A percentile compares a stretch with the other conserved stretches of the same genome.
These are phyloP conservation scores for Caracal caracal DNA, from an alignment of 2,113 vertebrate species.

Conservation along the genomic window DNA sequence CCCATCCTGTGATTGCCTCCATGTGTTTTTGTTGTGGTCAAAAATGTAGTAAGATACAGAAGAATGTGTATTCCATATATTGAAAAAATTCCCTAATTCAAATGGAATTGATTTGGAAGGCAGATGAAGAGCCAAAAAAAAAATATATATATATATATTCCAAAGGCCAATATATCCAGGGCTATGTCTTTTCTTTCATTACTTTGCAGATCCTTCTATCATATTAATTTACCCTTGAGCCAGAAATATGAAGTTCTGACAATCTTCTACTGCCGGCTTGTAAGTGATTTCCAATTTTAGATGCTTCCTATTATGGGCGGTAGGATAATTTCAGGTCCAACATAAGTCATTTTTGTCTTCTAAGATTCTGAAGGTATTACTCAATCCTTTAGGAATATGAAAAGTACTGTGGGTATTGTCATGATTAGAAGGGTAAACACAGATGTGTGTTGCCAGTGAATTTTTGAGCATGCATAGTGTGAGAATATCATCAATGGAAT, in stretches of 20 bases:
- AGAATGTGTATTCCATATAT: slow-evolving; percentile 66
- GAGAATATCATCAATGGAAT: slow-evolving; percentile 86
- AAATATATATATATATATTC: slow-evolving; percentile 53
- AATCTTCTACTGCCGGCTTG: background rate
- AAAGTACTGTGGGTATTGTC: slow-evolving; percentile 72
- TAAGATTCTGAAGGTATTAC: slow-evolving; percentile 73
- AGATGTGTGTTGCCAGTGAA: slow-evolving; percentile 81
- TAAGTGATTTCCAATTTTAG: slow-evolving; percentile 31
- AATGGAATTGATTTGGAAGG: slow-evolving; percentile 77
- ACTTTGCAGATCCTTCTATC: background rate
- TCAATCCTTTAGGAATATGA: slow-evolving; percentile 76
- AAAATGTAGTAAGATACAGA: slow-evolving; percentile 67
- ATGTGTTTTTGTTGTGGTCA: slow-evolving; percentile 54
- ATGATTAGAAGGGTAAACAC: slow-evolving; percentile 81
- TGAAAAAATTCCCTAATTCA: slow-evolving; percentile 76
- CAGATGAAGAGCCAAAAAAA: slow-evolving; percentile 71
- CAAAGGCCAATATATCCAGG: slow-evolving; percentile 57
- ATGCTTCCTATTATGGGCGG: background rate
- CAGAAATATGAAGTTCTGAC: slow-evolving; percentile 20
- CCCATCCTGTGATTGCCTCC: slow-evolving; percentile 28
- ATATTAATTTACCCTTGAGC: background rate
- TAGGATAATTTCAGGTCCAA: slow-evolving; percentile 6
- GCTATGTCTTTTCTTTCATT: slow-evolving; percentile 66
- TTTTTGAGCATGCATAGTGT: slow-evolving; percentile 80
- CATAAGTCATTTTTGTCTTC: slow-evolving; percentile 61